These are phyloP conservation scores for Muscicapa comitata DNA, from an alignment of 2,797 vertebrate genomes.

Conservation along the genomic window DNA sequence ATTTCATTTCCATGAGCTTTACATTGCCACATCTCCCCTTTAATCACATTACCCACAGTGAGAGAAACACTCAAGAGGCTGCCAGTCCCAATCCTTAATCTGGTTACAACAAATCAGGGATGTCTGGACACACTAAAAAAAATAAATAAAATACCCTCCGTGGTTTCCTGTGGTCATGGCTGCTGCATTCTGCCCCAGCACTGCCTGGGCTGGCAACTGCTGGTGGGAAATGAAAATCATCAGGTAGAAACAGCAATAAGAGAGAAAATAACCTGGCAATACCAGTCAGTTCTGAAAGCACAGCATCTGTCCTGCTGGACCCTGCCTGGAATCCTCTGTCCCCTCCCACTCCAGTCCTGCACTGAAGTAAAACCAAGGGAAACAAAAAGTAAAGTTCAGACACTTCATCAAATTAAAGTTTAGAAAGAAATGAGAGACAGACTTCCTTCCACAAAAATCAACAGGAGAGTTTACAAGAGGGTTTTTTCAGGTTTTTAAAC, in stretches of 20 bases:
- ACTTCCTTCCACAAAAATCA: neutral
- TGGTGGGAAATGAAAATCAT: neutral
- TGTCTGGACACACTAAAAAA: neutral
- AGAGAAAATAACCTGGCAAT: neutral
- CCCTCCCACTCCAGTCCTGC: neutral
- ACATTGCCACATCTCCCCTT: neutral
- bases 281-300: neutral
- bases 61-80: slow-evolving; percentile 10
- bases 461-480: neutral
- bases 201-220: neutral
- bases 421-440: neutral
- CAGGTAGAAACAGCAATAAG: neutral
- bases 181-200: neutral
- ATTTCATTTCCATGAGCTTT: neutral
- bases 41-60: slow-evolving; percentile 12
- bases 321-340: neutral
- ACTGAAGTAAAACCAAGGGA: neutral
- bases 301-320: neutral
- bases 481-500: neutral
- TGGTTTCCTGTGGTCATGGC: neutral
- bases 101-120: slow-evolving; percentile 37
- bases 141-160: neutral
- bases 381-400: neutral
- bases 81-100: slow-evolving; percentile 35
- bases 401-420: neutral